phyloP scores from a whole-genome alignment of 2,888 invertebrate species.

The Venusia cambrica region DNA sequence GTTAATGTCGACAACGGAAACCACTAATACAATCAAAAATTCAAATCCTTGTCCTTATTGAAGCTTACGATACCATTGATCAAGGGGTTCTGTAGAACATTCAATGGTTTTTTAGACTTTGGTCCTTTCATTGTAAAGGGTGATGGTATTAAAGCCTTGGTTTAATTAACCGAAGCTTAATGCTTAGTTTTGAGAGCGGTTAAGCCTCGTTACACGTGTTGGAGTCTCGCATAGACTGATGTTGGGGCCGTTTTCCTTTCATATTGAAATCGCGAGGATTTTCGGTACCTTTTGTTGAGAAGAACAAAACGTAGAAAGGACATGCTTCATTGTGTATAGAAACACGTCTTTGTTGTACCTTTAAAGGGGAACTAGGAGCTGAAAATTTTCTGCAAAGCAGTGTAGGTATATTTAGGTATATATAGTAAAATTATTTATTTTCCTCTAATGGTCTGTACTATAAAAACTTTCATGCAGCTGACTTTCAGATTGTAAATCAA shows the following conservation, averaged over 20 bases:
- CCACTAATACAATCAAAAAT: constrained; percentile 35
- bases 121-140: constrained; percentile 70
- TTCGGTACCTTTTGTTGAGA: constrained; percentile 16
- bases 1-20: constrained; percentile 44
- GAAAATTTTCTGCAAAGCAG: no score
- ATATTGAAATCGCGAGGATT: constrained; percentile 55
- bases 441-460: no score
- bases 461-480: no score
- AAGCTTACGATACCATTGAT: constrained; percentile 43
- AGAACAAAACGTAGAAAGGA: no score
- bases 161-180: constrained; percentile 78
- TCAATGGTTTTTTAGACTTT: constrained; percentile 64
- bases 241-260: constrained; percentile 51
- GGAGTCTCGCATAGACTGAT: constrained; percentile 54
- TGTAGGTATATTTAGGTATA: no score
- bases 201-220: constrained; percentile 76
- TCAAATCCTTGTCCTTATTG: constrained; percentile 32
- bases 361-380: no score
- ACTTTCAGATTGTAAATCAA: no score
- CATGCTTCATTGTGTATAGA: no score
- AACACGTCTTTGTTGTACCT: no score
- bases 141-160: constrained; percentile 67
- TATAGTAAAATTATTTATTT: no score
- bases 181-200: constrained; percentile 77
- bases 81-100: constrained; percentile 40